phyloP scores from a whole-genome alignment of 2,113 vertebrate genomes.

The Ageneiosus marmoratus region DNA sequence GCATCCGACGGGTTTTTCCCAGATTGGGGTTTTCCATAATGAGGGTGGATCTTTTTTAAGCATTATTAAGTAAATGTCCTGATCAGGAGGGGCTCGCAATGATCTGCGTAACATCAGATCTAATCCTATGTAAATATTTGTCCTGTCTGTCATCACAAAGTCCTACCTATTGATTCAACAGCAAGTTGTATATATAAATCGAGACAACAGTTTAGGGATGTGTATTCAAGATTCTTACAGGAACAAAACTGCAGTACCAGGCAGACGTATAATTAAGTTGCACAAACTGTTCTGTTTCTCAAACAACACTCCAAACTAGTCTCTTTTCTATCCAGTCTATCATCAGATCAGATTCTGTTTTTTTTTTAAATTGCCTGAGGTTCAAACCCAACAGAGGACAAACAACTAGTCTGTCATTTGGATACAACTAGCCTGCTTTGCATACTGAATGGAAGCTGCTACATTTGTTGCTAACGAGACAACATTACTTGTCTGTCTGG shows the following conservation, averaged over 20 bases:
- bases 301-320: not conserved
- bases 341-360: not conserved
- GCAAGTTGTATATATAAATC: not conserved
- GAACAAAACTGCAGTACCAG: not conserved
- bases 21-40: not conserved
- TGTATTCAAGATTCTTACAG: not conserved
- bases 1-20: not conserved
- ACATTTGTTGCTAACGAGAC: conserved; percentile 34
- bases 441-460: conserved; percentile 28
- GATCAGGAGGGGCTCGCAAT: not conserved
- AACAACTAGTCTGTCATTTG: not conserved
- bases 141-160: not conserved
- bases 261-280: not conserved
- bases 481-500: not conserved
- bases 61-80: not conserved
- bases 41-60: not conserved
- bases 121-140: not conserved
- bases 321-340: not conserved
- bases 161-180: not conserved
- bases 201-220: not conserved
- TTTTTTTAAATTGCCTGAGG: not conserved
- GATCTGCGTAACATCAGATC: not conserved
- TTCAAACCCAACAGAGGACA: not conserved
- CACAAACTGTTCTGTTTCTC: not conserved
- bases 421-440: conserved; percentile 40